Evolutionary conservation across 2,888 invertebrate species (phyloP).

Genomic region (Epsilonema sp.): DNA sequence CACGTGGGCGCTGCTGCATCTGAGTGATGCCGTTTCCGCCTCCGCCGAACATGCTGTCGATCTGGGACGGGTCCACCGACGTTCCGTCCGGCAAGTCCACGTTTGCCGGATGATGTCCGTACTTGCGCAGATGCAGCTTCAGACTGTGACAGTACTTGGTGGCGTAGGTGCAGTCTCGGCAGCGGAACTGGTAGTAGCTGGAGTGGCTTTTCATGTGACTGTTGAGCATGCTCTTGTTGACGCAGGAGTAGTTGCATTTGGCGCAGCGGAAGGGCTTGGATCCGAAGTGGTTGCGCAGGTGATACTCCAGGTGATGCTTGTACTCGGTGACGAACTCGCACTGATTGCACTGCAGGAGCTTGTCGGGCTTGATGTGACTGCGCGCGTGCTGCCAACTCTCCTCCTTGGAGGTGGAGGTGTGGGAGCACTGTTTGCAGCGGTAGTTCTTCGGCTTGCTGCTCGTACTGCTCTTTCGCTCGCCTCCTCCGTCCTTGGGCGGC

Average conservation of each 20-base stretch:
- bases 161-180: constrained; percentile 76
- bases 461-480: background rate
- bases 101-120: constrained; percentile 56
- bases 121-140: constrained; percentile 78
- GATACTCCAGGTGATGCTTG: constrained; percentile 95
- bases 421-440: constrained; percentile 77
- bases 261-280: constrained; percentile 80
- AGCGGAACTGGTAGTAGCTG: constrained; percentile 47
- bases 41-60: background rate
- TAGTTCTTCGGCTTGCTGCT: constrained; percentile 46
- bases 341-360: constrained; percentile 64
- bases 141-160: constrained; percentile 95
- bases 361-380: constrained; percentile 73
- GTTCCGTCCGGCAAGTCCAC: constrained; percentile 1
- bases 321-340: constrained; percentile 96
- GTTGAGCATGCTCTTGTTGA: constrained; percentile 97
- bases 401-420: constrained; percentile 60
- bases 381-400: constrained; percentile 82
- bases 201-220: constrained; percentile 86
- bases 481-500: background rate
- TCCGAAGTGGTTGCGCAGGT: constrained; percentile 76
- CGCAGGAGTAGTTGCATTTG: constrained; percentile 40
- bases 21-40: no score
- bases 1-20: no score
- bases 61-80: background rate